Conservation (phyloP, 2,888 invertebrate genomes). For the Lasioglossum marginatum region DNA sequence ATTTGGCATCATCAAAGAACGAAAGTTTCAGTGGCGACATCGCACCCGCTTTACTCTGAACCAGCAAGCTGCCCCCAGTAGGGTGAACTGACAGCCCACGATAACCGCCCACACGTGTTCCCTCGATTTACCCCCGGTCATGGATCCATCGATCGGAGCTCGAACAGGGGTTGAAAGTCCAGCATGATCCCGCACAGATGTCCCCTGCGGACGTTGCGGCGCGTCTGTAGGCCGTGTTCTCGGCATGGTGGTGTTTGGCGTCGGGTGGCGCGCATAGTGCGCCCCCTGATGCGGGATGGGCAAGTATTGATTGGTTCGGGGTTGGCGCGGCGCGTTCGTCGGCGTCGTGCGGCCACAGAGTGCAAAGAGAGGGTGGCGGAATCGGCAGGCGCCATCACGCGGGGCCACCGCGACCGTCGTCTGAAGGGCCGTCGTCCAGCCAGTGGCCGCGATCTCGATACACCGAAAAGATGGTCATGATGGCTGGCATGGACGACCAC, state of each 20-base stretch:
- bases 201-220: constrained; percentile 58
- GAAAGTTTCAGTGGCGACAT: constrained; percentile 44
- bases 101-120: neutral
- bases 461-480: constrained; percentile 88
- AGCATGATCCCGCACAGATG: constrained; percentile 45
- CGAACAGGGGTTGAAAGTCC: neutral
- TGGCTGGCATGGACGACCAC: constrained; percentile 90
- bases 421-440: constrained; percentile 70
- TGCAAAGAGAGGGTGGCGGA: constrained; percentile 72
- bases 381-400: constrained; percentile 77
- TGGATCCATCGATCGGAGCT: constrained; percentile 41
- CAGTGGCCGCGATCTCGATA: constrained; percentile 69
- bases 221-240: constrained; percentile 31
- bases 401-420: constrained; percentile 76
- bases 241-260: constrained; percentile 45
- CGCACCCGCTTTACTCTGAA: neutral
- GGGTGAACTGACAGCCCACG: neutral
- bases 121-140: constrained; percentile 35
- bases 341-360: constrained; percentile 54
- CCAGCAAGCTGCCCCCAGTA: neutral
- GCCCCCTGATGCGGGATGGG: constrained; percentile 78
- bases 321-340: constrained; percentile 54
- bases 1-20: neutral
- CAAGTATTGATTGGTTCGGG: constrained; percentile 77
- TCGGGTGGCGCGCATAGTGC: constrained; percentile 61